A percentile compares a stretch with the other conserved stretches of the same genome.
Conservation (phyloP, 2,113 vertebrate species). For the Noctilio leporinus region DNA sequence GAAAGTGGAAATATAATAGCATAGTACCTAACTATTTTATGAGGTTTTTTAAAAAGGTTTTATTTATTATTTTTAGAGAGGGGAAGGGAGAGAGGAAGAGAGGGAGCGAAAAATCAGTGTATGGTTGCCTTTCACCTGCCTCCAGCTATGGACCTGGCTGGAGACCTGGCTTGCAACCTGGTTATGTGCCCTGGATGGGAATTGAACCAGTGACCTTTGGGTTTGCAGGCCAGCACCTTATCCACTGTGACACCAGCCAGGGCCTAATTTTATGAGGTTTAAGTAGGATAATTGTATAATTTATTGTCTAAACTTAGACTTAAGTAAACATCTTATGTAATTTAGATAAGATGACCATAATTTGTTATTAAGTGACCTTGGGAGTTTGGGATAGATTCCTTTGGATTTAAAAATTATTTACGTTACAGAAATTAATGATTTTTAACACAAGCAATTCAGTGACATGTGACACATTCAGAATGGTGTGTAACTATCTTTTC, state of each 20-base stretch:
- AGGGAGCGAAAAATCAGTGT: too few species aligned
- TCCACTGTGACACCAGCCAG: too few species aligned
- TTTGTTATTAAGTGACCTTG: background rate
- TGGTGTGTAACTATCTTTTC: background rate
- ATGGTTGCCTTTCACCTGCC: too few species aligned
- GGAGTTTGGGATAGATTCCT: background rate
- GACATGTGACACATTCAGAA: background rate
- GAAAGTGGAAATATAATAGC: background rate
- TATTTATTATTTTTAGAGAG: too few species aligned
- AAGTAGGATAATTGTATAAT: background rate
- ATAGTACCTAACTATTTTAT: background rate
- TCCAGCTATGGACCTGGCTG: too few species aligned
- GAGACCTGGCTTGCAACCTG: too few species aligned
- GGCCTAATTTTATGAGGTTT: background rate
- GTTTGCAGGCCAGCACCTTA: too few species aligned
- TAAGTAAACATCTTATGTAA: background rate
- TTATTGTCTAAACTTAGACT: background rate
- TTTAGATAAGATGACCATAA: background rate
- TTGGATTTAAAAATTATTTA: background rate
- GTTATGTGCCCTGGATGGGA: too few species aligned
- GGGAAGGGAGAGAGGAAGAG: too few species aligned
- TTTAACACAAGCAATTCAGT: background rate
- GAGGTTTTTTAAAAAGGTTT: too few species aligned
- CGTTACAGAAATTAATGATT: background rate
- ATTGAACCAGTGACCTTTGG: too few species aligned